Conservation (phyloP, 2,888 invertebrate genomes). For the Acanthosepion esculentum region DNA sequence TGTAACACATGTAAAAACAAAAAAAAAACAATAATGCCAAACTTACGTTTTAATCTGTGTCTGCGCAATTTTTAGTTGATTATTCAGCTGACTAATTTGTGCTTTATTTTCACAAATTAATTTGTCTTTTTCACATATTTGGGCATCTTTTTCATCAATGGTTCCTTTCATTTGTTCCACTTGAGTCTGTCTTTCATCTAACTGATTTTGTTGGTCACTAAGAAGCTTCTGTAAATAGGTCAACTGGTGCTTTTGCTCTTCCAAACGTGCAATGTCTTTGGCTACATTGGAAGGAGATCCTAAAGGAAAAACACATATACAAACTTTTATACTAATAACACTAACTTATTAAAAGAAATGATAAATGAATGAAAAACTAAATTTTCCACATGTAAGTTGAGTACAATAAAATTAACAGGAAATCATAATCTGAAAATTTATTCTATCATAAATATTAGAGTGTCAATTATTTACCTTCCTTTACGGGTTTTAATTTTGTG, state of each 20-base stretch:
- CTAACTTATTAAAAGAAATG: neutral
- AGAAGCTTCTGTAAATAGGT: constrained; percentile 39
- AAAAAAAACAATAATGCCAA: too few species aligned
- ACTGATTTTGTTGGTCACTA: constrained; percentile 45
- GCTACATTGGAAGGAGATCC: constrained; percentile 41
- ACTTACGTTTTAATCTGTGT: constrained; percentile 38
- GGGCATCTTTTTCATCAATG: constrained; percentile 51
- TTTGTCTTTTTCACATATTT: constrained; percentile 40
- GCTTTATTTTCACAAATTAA: constrained; percentile 49
- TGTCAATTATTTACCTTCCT: too few species aligned
- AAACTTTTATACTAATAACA: neutral
- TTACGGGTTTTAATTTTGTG: too few species aligned
- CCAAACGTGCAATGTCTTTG: constrained; percentile 39
- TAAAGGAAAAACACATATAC: neutral
- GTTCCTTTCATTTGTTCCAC: constrained; percentile 52
- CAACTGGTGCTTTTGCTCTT: constrained; percentile 36
- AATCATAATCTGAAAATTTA: too few species aligned
- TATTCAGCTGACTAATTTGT: constrained; percentile 51
- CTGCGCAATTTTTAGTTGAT: constrained; percentile 40
- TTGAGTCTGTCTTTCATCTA: constrained; percentile 52
- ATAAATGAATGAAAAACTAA: neutral
- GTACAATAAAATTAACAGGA: neutral
- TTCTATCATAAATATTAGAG: too few species aligned
- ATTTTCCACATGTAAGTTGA: neutral
- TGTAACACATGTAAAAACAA: too few species aligned